Conservation (phyloP, 2,797 vertebrate species). For the Falco peregrinus region DNA sequence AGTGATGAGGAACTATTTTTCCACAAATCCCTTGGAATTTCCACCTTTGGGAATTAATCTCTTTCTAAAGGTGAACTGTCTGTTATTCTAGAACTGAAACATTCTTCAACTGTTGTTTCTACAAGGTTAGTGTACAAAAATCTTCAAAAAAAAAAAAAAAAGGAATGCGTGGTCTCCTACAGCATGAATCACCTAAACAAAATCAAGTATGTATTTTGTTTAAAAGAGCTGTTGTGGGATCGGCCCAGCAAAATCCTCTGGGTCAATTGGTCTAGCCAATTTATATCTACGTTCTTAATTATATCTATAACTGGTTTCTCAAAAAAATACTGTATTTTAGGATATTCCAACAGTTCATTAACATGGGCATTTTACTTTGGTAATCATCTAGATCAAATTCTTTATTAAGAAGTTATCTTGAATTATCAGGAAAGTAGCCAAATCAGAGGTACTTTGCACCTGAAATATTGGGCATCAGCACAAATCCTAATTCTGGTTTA, state of each 20-base stretch:
- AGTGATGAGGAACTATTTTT: not conserved
- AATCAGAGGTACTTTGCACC: not conserved
- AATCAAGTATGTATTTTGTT: not conserved
- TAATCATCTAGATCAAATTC: not conserved
- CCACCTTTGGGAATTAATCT: not conserved
- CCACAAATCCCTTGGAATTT: not conserved
- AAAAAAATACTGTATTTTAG: not conserved
- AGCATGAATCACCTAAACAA: not conserved
- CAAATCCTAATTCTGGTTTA: not conserved
- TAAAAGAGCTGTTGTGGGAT: not conserved
- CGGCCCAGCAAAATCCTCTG: not conserved
- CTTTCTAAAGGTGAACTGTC: not conserved
- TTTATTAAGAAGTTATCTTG: not conserved
- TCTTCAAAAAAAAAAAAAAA: not conserved
- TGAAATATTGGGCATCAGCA: not conserved
- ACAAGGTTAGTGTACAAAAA: not conserved
- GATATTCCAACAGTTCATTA: not conserved
- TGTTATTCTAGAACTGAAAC: not conserved
- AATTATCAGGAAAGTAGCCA: not conserved
- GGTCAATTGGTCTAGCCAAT: not conserved
- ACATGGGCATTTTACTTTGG: not conserved
- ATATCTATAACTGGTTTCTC: not conserved
- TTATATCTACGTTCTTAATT: not conserved
- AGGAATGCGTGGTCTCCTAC: not conserved
- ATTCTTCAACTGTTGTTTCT: not conserved